These are phyloP conservation scores for Syrmaticus mikado DNA, from an alignment of 2,113 vertebrate genomes.

Conservation along the genomic window DNA sequence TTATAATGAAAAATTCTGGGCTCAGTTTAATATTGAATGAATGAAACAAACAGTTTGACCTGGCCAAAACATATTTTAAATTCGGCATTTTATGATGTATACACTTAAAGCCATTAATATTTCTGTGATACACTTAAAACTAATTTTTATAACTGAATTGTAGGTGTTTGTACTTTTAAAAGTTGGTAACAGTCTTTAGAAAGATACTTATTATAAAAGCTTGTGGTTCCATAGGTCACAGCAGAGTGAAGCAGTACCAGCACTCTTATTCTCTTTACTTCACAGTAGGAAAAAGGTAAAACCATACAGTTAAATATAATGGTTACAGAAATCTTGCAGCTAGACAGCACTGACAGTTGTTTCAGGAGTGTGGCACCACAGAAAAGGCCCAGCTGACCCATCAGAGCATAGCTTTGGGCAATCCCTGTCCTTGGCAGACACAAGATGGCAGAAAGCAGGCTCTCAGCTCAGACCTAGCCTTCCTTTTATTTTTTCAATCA, in stretches of 20 bases:
- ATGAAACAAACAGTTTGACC: not conserved
- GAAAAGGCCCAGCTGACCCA: not conserved
- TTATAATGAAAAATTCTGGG: not conserved
- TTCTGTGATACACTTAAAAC: not conserved
- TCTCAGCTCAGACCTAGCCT: not conserved
- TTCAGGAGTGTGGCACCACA: not conserved
- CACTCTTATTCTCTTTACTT: not conserved
- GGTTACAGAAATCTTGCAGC: not conserved
- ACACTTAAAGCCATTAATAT: not conserved
- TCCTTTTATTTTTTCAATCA: constrained; percentile 3
- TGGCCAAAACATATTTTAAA: not conserved
- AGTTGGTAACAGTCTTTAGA: not conserved
- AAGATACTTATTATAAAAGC: not conserved
- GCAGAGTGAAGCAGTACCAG: not conserved
- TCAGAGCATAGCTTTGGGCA: not conserved
- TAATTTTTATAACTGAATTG: not conserved
- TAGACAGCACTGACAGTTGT: not conserved
- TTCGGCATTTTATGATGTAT: not conserved
- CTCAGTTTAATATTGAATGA: not conserved
- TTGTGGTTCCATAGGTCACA: not conserved
- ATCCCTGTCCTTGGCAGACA: not conserved
- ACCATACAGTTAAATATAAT: not conserved
- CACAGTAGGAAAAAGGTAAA: not conserved
- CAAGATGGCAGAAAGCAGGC: not conserved
- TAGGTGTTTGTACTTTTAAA: not conserved